phyloP scores from a whole-genome alignment of 2,113 vertebrate genomes.

The Promerops cafer region DNA sequence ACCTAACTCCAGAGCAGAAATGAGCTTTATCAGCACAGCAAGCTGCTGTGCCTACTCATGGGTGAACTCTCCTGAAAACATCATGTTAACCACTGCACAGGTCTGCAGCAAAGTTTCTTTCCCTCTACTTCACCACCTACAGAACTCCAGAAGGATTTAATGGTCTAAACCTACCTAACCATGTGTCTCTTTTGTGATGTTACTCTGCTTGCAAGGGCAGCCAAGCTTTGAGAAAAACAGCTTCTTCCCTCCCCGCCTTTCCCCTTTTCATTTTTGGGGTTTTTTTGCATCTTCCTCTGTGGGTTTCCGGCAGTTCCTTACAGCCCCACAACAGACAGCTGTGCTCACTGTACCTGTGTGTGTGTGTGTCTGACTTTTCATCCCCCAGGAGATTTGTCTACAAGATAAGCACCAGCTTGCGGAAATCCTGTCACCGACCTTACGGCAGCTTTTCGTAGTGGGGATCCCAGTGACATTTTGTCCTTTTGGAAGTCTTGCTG shows the following conservation, averaged over 20 bases:
- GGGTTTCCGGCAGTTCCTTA: slow-evolving; percentile 31
- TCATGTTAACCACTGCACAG: fast-evolving
- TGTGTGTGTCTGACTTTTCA: background rate
- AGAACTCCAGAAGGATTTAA: background rate
- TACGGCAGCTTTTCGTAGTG: background rate
- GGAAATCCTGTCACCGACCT: background rate
- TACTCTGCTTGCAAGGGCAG: background rate
- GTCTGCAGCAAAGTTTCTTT: background rate
- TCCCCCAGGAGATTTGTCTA: background rate
- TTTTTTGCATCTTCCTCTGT: background rate
- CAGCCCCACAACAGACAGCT: slow-evolving; percentile 35
- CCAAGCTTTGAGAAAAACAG: slow-evolving; percentile 30
- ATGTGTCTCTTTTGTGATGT: background rate
- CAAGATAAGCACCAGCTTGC: slow-evolving; percentile 13
- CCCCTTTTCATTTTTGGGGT: background rate
- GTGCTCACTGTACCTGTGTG: background rate
- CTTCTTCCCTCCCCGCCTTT: background rate
- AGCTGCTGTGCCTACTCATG: background rate
- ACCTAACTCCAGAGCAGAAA: background rate
- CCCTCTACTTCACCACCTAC: background rate
- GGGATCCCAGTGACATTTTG: background rate
- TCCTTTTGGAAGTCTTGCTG: background rate
- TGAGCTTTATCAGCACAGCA: background rate
- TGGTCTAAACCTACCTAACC: background rate
- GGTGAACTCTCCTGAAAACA: background rate